phyloP scores from a whole-genome alignment of 2,797 vertebrate genomes.

The Muscicapa striata region DNA sequence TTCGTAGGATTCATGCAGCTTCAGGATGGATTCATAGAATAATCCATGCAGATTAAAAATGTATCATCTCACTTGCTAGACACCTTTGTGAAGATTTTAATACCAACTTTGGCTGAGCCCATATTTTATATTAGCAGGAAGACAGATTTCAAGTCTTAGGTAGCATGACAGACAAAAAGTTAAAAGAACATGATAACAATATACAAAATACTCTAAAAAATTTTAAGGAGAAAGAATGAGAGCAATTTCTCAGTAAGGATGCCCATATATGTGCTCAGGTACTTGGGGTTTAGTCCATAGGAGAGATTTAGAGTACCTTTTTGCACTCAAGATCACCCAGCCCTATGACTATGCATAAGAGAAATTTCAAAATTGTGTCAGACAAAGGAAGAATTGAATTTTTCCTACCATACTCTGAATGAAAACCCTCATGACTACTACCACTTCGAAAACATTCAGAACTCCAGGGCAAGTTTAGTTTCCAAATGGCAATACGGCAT shows the following conservation, averaged over 20 bases:
- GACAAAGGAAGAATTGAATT: background rate
- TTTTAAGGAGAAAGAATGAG: background rate
- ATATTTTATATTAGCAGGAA: background rate
- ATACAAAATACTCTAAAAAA: background rate
- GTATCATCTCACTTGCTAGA: background rate
- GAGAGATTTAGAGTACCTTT: background rate
- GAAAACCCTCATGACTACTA: background rate
- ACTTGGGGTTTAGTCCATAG: background rate
- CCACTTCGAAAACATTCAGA: background rate
- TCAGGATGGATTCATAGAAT: background rate
- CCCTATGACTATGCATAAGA: background rate
- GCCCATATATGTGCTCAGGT: background rate
- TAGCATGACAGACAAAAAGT: background rate
- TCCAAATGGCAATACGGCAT: background rate
- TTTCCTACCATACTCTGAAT: background rate
- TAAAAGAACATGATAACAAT: background rate
- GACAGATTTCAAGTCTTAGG: background rate
- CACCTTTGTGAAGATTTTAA: background rate
- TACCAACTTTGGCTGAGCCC: background rate
- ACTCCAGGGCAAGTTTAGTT: background rate
- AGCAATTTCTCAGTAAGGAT: background rate
- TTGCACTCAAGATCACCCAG: background rate
- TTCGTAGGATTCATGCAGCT: background rate
- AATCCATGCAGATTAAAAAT: background rate
- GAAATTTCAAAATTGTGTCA: background rate